phyloP scores from a whole-genome alignment of 2,113 vertebrate genomes.

The Gasterosteus aculeatus region DNA sequence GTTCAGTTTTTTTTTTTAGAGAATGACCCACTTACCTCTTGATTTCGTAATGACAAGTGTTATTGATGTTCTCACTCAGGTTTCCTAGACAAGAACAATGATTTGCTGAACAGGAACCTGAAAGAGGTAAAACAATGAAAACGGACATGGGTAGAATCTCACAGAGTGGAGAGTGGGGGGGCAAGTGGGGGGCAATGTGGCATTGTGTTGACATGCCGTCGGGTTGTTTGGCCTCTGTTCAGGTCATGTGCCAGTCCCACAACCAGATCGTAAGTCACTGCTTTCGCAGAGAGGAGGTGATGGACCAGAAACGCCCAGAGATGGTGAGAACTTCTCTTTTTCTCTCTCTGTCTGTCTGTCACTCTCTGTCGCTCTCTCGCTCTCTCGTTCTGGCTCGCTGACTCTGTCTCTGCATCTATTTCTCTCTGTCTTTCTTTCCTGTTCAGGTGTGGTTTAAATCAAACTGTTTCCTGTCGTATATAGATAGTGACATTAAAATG shows the following conservation, averaged over 20 bases:
- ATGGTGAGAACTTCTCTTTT: constrained; percentile 80
- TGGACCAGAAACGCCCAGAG: constrained; percentile 93
- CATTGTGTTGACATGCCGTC: constrained; percentile 48
- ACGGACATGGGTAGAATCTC: not conserved
- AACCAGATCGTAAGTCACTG: constrained; percentile 91
- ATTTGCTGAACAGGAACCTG: constrained; percentile 94
- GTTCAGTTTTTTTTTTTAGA: constrained; percentile 1
- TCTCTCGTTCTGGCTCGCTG: too few relatives aligned
- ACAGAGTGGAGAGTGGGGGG: not conserved
- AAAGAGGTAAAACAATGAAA: constrained; percentile 88
- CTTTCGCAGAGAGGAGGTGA: constrained; percentile 90
- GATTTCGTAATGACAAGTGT: constrained; percentile 16
- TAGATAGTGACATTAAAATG: not conserved
- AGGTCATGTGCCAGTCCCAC: constrained; percentile 94
- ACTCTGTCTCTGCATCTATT: too few relatives aligned
- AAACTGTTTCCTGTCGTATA: not conserved
- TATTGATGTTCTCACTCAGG: constrained; percentile 76
- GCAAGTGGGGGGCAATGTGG: not conserved
- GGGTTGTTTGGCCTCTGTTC: constrained; percentile 40
- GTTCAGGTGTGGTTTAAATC: not conserved
- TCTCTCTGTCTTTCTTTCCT: not conserved
- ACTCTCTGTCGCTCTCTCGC: too few relatives aligned
- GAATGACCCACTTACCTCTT: not conserved
- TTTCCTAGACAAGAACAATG: constrained; percentile 98
- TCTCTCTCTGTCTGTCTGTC: not conserved